A percentile compares a stretch with the other conserved stretches of the same genome.
phyloP scores from a whole-genome alignment of 2,113 vertebrate genomes.

The Hucho hucho region DNA sequence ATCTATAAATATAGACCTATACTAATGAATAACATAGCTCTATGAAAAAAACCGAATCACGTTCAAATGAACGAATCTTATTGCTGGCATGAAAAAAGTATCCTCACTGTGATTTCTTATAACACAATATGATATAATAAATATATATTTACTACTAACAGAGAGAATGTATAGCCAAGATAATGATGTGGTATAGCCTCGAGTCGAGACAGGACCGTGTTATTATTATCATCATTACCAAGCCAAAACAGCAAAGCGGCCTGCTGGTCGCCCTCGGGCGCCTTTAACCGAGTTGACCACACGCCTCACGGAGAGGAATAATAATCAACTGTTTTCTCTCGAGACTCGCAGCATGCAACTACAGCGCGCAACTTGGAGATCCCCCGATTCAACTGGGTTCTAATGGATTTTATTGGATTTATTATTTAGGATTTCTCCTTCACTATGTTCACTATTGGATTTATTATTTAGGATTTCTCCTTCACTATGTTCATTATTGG shows the following conservation, averaged over 20 bases:
- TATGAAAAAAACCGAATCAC: no score
- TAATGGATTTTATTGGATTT: slow-evolving; percentile 17
- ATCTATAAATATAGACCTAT: no score
- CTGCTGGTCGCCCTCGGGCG: background rate
- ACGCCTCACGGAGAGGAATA: slow-evolving; percentile 48
- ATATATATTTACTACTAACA: no score
- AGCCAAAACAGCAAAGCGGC: background rate
- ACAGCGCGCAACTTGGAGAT: slow-evolving; percentile 56
- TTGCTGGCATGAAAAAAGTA: no score
- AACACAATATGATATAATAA: no score
- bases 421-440: background rate
- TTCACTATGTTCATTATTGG: no score
- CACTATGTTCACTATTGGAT: background rate
- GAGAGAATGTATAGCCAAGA: no score
- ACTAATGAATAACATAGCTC: no score
- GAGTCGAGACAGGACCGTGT: background rate
- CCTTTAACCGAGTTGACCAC: background rate
- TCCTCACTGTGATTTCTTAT: no score
- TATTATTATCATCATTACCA: background rate
- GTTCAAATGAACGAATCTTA: no score
- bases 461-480: background rate
- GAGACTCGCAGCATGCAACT: slow-evolving; percentile 35
- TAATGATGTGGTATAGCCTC: background rate
- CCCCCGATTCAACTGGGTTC: slow-evolving; percentile 16
- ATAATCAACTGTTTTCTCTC: slow-evolving; percentile 67